These are phyloP conservation scores for Gallinago media DNA, from an alignment of 2,113 vertebrate species.

Conservation along the genomic window DNA sequence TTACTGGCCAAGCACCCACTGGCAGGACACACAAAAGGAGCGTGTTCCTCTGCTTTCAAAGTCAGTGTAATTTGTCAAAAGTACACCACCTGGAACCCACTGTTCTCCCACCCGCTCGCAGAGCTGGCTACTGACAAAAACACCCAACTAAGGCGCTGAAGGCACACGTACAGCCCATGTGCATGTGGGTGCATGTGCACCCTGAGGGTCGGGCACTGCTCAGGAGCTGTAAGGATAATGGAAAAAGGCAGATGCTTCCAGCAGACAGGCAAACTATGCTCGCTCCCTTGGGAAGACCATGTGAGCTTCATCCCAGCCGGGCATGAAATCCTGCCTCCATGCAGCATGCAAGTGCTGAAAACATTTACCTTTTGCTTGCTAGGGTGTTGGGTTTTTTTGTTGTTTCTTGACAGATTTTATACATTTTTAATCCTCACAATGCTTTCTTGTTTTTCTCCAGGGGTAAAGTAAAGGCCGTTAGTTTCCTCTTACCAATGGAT, in stretches of 20 bases:
- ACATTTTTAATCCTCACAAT: neutral
- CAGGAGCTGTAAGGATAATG: neutral
- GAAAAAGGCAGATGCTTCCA: neutral
- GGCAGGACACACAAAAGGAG: neutral
- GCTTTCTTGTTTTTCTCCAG: slow-evolving; percentile 72
- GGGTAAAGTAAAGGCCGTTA: slow-evolving; percentile 90
- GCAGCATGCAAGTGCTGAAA: accelerated
- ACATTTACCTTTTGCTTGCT: neutral
- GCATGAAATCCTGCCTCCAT: neutral
- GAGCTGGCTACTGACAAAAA: neutral
- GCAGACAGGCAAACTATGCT: neutral
- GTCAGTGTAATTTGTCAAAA: accelerated
- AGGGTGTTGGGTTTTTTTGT: neutral
- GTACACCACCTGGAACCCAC: accelerated
- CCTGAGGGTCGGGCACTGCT: accelerated
- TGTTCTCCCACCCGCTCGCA: neutral
- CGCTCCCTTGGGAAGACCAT: neutral
- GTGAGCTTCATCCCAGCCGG: accelerated
- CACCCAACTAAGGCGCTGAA: neutral
- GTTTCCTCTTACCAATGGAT: slow-evolving; percentile 89
- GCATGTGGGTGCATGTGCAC: neutral
- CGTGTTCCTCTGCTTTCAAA: neutral
- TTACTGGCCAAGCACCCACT: too few relatives aligned
- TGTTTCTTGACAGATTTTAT: neutral
- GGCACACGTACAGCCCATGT: neutral